Evolutionary conservation across 37 sponge, comb jelly and placozoan genomes (phyloP).

Genomic region (Tethya wilhelma): DNA sequence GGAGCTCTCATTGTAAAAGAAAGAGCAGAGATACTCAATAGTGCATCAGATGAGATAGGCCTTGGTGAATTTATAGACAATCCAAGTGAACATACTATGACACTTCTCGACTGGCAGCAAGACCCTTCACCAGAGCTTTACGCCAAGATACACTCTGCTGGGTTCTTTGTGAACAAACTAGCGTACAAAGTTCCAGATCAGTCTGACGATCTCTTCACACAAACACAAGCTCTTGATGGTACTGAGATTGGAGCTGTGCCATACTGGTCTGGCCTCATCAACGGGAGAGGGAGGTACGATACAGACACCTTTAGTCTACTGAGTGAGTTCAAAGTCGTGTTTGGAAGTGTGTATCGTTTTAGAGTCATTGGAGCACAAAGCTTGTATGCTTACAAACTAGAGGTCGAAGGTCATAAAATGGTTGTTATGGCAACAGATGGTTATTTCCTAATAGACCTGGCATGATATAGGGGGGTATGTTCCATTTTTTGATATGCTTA

Average conservation of each 20-base stretch:
- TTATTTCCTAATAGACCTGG: too few species aligned
- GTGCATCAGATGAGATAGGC: background rate
- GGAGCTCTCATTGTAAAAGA: slow-evolving; percentile 75
- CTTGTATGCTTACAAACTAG: slow-evolving; percentile 61
- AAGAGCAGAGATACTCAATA: background rate
- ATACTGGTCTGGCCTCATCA: slow-evolving; percentile 77
- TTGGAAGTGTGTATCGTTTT: slow-evolving; percentile 66
- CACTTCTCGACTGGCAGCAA: slow-evolving; percentile 71
- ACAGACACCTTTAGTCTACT: slow-evolving; percentile 13
- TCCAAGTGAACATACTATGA: slow-evolving; percentile 58
- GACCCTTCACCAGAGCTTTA: slow-evolving; percentile 25
- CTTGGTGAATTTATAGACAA: slow-evolving; percentile 23
- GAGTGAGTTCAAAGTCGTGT: slow-evolving; percentile 46
- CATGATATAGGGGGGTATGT: too few species aligned
- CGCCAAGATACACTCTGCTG: slow-evolving; percentile 19
- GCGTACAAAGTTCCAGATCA: background rate
- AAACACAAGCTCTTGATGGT: slow-evolving; percentile 12
- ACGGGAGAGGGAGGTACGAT: slow-evolving; percentile 67
- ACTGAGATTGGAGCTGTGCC: slow-evolving; percentile 56
- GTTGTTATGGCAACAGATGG: slow-evolving; percentile 84
- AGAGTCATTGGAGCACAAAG: slow-evolving; percentile 79
- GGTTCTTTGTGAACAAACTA: slow-evolving; percentile 6
- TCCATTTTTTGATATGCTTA: too few species aligned
- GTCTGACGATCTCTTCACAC: background rate
- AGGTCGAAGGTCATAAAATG: slow-evolving; percentile 75